Evolutionary conservation across 2,113 vertebrate genomes (phyloP).

Genomic region (Hemiprocne comata): DNA sequence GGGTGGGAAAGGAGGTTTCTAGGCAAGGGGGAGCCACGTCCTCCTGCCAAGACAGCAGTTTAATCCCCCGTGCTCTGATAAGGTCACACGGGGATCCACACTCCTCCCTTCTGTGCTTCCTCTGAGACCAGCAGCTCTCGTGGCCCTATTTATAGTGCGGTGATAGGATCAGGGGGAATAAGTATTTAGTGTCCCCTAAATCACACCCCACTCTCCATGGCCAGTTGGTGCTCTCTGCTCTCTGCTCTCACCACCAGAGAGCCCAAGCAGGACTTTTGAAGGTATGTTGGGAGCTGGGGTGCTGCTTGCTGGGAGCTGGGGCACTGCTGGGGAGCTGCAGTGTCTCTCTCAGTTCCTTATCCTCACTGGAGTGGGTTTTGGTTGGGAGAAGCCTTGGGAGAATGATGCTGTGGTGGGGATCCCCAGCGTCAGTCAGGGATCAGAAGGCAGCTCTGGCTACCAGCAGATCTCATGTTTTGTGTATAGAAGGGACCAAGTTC

Average conservation of each 20-base stretch:
- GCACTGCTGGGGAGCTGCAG: not conserved
- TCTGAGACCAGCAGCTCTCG: not conserved
- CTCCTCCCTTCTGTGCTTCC: not conserved
- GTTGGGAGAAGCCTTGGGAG: not conserved
- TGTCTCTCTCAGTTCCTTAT: not conserved
- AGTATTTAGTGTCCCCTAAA: not conserved
- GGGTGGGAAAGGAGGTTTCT: not conserved
- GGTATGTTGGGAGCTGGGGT: not conserved
- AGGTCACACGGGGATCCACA: not conserved
- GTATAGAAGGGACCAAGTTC: not conserved
- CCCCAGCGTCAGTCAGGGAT: fast-evolving
- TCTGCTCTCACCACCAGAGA: fast-evolving
- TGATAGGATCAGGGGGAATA: constrained; percentile 55
- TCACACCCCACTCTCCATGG: not conserved
- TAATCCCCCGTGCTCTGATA: not conserved
- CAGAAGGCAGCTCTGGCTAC: not conserved
- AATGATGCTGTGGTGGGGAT: fast-evolving
- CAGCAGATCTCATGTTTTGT: not conserved
- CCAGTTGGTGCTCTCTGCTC: not conserved
- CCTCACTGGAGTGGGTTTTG: not conserved
- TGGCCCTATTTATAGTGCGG: constrained; percentile 10
- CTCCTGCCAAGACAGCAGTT: not conserved
- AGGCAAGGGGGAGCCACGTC: fast-evolving
- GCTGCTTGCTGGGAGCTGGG: not conserved
- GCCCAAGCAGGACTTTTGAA: not conserved